These are phyloP conservation scores for Bambusicola thoracicus DNA, from an alignment of 2,113 vertebrate species.

Conservation along the genomic window DNA sequence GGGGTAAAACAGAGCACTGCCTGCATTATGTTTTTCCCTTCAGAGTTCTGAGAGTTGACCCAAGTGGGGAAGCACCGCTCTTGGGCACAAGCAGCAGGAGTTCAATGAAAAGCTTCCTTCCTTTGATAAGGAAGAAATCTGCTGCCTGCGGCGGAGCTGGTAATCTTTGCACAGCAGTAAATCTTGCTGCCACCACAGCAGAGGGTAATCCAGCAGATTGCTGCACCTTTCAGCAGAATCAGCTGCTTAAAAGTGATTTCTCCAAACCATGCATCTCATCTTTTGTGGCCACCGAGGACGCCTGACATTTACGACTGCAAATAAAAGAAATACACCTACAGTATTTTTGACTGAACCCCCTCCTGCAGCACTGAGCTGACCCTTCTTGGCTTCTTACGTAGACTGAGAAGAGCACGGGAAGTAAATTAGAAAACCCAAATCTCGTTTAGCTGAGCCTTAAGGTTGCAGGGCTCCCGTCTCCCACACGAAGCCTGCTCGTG, in stretches of 20 bases:
- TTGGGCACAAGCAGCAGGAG: neutral
- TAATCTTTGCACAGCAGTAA: slow-evolving; percentile 62
- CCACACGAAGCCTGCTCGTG: neutral
- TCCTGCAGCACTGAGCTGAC: neutral
- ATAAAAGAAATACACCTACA: neutral
- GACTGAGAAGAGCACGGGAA: neutral
- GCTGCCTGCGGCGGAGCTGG: slow-evolving; percentile 10
- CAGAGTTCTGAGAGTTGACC: neutral
- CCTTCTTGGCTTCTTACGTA: neutral
- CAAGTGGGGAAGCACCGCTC: neutral
- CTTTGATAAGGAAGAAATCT: neutral
- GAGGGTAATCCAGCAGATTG: slow-evolving; percentile 42
- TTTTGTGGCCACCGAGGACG: neutral
- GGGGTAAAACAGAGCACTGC: rapidly evolving
- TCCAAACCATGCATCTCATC: neutral
- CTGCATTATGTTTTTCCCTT: neutral
- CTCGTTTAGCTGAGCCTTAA: neutral
- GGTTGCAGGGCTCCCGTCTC: neutral
- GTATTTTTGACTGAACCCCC: neutral
- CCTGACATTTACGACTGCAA: neutral
- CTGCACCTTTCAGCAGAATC: slow-evolving; percentile 47
- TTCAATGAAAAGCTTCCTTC: slow-evolving; percentile 49
- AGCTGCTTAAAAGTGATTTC: neutral
- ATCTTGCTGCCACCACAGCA: slow-evolving; percentile 34
- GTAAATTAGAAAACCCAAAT: neutral